These are phyloP conservation scores for Rhagonycha lutea DNA, from an alignment of 2,888 invertebrate species.

Conservation along the genomic window DNA sequence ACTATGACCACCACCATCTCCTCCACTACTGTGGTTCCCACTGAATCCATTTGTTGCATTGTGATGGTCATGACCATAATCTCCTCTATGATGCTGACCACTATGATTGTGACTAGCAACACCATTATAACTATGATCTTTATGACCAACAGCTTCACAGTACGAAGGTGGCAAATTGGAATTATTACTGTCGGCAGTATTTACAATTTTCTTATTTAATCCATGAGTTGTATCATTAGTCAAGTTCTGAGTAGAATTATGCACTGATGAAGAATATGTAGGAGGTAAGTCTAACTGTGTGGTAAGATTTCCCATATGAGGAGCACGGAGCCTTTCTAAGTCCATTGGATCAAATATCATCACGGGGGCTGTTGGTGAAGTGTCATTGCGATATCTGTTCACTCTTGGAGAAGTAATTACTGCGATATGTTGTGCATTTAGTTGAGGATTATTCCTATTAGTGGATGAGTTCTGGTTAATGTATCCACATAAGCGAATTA, in stretches of 20 bases:
- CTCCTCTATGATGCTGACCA: neutral
- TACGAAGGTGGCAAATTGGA: neutral
- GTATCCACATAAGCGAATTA: neutral
- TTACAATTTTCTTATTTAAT: neutral
- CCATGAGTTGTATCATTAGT: neutral
- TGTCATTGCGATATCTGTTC: neutral
- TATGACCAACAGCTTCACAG: neutral
- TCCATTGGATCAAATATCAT: neutral
- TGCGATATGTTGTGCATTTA: neutral
- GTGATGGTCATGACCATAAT: neutral
- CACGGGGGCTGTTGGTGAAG: neutral
- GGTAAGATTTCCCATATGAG: neutral
- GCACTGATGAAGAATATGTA: neutral
- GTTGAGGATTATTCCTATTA: neutral
- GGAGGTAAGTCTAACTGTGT: neutral
- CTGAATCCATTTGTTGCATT: neutral
- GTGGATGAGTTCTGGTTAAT: neutral
- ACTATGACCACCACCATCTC: neutral
- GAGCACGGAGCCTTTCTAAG: neutral
- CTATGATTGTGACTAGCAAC: neutral
- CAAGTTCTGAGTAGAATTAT: neutral
- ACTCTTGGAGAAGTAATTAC: neutral
- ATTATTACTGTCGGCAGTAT: neutral
- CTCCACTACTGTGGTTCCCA: neutral
- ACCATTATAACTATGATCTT: neutral